Evolutionary conservation across 2,113 vertebrate species (phyloP), one percentile per base, ranked within the genome.

Genomic region (Nesoenas mayeri): DNA sequence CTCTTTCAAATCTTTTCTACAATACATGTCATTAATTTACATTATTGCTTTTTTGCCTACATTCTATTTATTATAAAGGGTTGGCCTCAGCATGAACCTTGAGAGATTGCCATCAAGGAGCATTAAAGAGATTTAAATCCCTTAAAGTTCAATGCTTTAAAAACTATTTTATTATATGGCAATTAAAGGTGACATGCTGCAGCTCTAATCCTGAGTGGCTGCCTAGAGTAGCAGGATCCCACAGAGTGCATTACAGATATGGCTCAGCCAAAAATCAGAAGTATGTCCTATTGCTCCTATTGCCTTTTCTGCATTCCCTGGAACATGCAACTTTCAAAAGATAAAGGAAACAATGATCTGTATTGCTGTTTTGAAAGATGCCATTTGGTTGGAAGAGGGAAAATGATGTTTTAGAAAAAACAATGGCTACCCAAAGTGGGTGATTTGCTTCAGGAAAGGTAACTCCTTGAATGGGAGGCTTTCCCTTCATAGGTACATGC

Each of bases 111-210:
- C 91, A 92, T 96, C 44, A n/a, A 75, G 70, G 44, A 95, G 57
- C 53, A 93, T 89, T 93, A 96, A 75, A 79, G 82, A 96, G 81
- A 94, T 93, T 97, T 97, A 95, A 97, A 96, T 93, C 85, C 62
- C 91, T 96, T 86, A 91, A 87, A 82, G 88, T 75, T 79, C 73
- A 94, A 19, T 96, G 70, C 48, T 82, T 96, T 96, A 90, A 89
- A 91, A 92, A 94, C 78, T 85, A 32, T 94, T 97, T 96, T 93
- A 96, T 81, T 70, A 77, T 86, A 91, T 72, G 57, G 65, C 94
- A 95, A 96, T 94, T 97, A 97, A 94, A 84, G 53, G 51, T 90
- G 91, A 91, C 72, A 96, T 40, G 56, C 75, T 85, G 61, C 75
- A 95, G 60, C 50, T 92, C 42, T 94, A 91, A 71, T 88, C 3